These are phyloP conservation scores for Leptura quadrifasciata DNA, from an alignment of 2,888 invertebrate genomes.

Conservation along the genomic window DNA sequence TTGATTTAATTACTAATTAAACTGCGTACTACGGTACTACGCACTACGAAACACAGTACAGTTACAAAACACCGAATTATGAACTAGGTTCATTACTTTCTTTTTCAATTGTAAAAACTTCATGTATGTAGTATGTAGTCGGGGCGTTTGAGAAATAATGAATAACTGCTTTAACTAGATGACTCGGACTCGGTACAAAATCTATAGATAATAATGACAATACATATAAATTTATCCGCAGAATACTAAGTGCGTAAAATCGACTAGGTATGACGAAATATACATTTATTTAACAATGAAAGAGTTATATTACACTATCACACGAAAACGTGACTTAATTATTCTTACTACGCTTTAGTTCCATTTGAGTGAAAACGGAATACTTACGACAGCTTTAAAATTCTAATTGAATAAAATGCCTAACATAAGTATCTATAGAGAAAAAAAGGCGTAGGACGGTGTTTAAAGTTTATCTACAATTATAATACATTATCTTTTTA, in stretches of 20 bases:
- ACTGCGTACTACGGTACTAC: no score
- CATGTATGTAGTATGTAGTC: no score
- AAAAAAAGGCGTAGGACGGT: neutral
- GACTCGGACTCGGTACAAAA: neutral
- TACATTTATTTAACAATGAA: neutral
- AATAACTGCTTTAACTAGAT: neutral
- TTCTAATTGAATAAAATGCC: neutral
- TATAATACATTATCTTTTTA: neutral
- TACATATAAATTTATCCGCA: neutral
- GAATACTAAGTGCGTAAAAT: neutral
- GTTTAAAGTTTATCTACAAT: neutral
- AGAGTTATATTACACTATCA: neutral
- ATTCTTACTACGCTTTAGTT: neutral
- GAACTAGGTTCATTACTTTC: no score
- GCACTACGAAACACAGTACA: no score
- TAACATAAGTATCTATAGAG: neutral
- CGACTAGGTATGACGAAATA: neutral
- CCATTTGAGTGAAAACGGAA: neutral
- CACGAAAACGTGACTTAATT: neutral
- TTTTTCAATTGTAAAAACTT: no score
- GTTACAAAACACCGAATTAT: no score
- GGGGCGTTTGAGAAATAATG: neutral
- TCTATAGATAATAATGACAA: neutral
- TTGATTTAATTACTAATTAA: no score
- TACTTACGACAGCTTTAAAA: neutral